Percentiles rank a stretch among this genome's conserved stretches.
Evolutionary conservation across 2,113 vertebrate genomes (phyloP).

Genomic region (Geococcyx californianus): DNA sequence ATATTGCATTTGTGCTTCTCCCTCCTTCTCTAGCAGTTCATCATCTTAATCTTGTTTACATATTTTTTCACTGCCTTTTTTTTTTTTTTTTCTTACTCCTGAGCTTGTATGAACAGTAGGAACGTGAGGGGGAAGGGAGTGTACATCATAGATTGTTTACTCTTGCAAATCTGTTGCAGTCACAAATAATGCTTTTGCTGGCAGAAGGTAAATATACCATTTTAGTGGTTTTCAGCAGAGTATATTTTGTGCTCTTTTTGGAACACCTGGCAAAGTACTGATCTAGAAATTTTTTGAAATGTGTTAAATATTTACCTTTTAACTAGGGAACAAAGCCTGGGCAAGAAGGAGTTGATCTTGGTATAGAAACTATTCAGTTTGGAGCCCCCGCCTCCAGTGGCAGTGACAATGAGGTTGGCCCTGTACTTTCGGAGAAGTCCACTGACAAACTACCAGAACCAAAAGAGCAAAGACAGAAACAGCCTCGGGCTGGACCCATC

Average conservation of each 20-base stretch:
- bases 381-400: conserved; percentile 93
- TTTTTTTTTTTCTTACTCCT: neutral
- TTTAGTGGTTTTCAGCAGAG: neutral
- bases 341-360: conserved; percentile 85
- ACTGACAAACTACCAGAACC: conserved; percentile 91
- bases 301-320: neutral
- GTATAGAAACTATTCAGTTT: conserved; percentile 95
- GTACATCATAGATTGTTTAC: neutral
- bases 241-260: neutral
- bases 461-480: conserved; percentile 97
- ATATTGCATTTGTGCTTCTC: neutral
- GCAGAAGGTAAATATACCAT: neutral
- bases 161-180: neutral
- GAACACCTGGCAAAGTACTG: neutral
- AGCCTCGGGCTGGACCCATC: conserved; percentile 92
- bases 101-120: neutral
- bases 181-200: neutral
- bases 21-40: neutral
- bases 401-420: conserved; percentile 91
- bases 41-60: neutral
- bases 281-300: neutral
- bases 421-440: conserved; percentile 83
- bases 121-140: neutral
- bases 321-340: conserved; percentile 83
- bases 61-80: neutral